Evolutionary conservation across 2,888 invertebrate species (phyloP).

Genomic region (Pogonocherus hispidulus): DNA sequence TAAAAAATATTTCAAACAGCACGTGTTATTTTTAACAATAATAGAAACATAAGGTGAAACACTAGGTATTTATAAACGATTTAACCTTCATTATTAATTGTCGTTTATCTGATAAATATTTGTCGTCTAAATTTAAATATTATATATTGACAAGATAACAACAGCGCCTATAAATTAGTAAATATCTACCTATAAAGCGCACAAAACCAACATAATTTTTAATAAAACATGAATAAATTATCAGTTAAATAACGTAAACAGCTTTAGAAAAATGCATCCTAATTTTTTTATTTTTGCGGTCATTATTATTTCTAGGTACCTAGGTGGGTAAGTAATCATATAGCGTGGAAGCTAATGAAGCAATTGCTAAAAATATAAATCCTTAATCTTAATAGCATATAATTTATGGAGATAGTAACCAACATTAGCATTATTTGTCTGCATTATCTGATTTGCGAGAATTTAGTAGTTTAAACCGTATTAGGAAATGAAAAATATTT

Average conservation of each 20-base stretch:
- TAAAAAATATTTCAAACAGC: background rate
- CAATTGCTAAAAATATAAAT: conserved; percentile 17
- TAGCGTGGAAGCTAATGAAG: background rate
- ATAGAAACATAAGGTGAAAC: background rate
- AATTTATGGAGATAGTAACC: too few relatives aligned
- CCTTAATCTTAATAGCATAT: conserved; percentile 1
- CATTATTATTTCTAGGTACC: background rate
- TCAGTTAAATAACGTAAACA: too few relatives aligned
- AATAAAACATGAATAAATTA: background rate
- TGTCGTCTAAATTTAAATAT: conserved; percentile 1
- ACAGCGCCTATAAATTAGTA: too few relatives aligned
- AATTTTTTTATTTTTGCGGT: background rate
- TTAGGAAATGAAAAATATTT: too few relatives aligned
- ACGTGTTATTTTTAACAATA: conserved; percentile 8
- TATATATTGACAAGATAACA: too few relatives aligned
- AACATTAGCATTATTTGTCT: too few relatives aligned
- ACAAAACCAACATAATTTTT: too few relatives aligned
- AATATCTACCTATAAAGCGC: too few relatives aligned
- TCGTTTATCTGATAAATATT: conserved; percentile 30
- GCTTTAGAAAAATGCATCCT: too few relatives aligned
- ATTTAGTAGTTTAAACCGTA: too few relatives aligned
- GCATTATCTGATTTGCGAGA: too few relatives aligned
- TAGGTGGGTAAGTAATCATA: too few relatives aligned
- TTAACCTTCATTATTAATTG: conserved; percentile 32
- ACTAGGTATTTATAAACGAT: conserved; percentile 20